Evolutionary conservation across 1,140 invertebrate genomes (phyloP).

Genomic region (Homarus americanus): DNA sequence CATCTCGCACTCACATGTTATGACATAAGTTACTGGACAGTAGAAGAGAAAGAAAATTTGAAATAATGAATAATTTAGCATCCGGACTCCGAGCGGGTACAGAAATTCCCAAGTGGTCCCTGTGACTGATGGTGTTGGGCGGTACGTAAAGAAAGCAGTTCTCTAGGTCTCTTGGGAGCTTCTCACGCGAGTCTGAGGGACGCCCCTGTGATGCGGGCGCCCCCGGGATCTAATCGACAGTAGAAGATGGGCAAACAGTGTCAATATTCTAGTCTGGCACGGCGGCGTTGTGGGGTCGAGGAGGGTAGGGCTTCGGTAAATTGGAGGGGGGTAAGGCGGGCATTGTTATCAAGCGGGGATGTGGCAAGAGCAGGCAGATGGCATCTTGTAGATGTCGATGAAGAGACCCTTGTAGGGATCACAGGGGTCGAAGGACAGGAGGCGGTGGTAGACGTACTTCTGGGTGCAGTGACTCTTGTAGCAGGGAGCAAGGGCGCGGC

Average conservation of each 20-base stretch:
- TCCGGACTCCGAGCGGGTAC: slow-evolving; percentile 30
- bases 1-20: slow-evolving; percentile 64
- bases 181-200: slow-evolving; percentile 31
- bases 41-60: slow-evolving; percentile 12
- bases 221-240: slow-evolving; percentile 8
- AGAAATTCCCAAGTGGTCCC: slow-evolving; percentile 66
- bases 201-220: slow-evolving; percentile 9
- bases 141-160: slow-evolving; percentile 72
- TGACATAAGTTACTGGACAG: slow-evolving; percentile 38
- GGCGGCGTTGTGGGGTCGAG: not conserved
- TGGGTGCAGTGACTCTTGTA: slow-evolving; percentile 76
- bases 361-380: slow-evolving; percentile 76
- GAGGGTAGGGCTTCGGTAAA: not conserved
- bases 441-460: slow-evolving; percentile 76
- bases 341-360: slow-evolving; percentile 66
- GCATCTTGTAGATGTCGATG: slow-evolving; percentile 76
- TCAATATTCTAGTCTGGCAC: slow-evolving; percentile 48
- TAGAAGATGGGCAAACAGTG: slow-evolving; percentile 27
- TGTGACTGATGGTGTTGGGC: slow-evolving; percentile 42
- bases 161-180: slow-evolving; percentile 63
- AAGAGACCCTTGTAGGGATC: slow-evolving; percentile 76
- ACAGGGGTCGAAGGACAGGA: slow-evolving; percentile 76
- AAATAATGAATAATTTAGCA: slow-evolving; percentile 22
- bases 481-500: slow-evolving; percentile 76
- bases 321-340: not conserved